phyloP scores from a whole-genome alignment of 2,113 vertebrate species.

The Ceyx margarethae region DNA sequence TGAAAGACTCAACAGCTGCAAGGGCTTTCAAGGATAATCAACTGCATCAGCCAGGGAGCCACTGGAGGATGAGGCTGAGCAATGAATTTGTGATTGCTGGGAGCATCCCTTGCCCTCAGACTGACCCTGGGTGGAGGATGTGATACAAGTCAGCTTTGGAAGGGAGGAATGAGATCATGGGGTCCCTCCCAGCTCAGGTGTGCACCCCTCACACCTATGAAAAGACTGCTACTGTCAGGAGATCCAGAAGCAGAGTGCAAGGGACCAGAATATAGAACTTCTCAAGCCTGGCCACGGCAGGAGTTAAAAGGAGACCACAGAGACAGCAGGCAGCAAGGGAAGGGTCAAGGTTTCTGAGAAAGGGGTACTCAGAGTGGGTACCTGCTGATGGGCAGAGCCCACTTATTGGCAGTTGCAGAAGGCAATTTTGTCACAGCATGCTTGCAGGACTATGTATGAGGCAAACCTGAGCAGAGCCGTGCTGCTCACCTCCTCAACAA shows the following conservation, averaged over 20 bases:
- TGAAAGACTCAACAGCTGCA: not conserved
- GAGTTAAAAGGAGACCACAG: not conserved
- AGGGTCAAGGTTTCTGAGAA: not conserved
- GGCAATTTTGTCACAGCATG: not conserved
- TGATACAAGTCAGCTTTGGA: fast-evolving
- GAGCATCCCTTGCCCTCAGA: not conserved
- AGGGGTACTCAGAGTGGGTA: not conserved
- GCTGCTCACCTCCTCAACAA: fast-evolving
- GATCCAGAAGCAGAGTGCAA: not conserved
- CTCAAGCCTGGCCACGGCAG: not conserved
- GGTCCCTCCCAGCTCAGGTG: not conserved
- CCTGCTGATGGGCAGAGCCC: not conserved
- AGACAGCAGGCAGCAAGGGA: not conserved
- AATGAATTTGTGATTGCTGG: not conserved
- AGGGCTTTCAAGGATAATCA: slow-evolving; percentile 17
- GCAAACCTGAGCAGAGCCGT: not conserved
- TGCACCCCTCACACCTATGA: fast-evolving
- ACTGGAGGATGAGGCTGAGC: not conserved
- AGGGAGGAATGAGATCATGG: not conserved
- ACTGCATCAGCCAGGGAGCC: not conserved
- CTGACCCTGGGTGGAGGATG: not conserved
- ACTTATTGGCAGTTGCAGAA: not conserved
- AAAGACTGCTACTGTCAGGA: not conserved
- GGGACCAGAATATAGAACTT: not conserved
- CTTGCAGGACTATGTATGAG: not conserved